These are phyloP conservation scores for Ammodytes marinus DNA, from an alignment of 2,113 vertebrate species.

Conservation along the genomic window DNA sequence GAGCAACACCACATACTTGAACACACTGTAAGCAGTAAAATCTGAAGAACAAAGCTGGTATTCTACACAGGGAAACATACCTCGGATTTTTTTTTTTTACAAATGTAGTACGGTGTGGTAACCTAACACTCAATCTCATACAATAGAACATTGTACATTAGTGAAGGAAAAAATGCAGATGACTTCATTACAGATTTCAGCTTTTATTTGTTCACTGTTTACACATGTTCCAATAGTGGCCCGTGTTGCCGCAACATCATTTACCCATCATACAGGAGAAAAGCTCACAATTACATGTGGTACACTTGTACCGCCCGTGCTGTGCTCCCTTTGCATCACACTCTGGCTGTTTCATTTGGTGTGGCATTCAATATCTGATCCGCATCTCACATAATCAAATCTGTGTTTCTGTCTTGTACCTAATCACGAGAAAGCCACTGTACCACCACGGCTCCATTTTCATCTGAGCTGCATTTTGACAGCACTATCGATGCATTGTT, in stretches of 20 bases:
- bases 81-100: not conserved
- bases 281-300: not conserved
- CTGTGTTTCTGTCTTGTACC: not conserved
- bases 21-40: not conserved
- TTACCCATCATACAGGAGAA: not conserved
- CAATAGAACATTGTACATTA: not conserved
- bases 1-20: not conserved
- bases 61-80: not conserved
- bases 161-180: not conserved
- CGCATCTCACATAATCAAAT: not conserved
- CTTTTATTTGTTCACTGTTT: not conserved
- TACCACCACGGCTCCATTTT: constrained; percentile 13
- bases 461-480: constrained; percentile 31
- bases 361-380: not conserved
- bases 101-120: not conserved
- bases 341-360: not conserved
- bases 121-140: not conserved
- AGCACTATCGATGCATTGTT: constrained; percentile 6
- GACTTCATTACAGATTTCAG: not conserved
- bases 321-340: not conserved
- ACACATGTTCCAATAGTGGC: not conserved
- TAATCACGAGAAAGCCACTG: not conserved
- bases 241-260: not conserved
- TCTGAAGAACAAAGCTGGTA: not conserved
- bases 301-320: not conserved